phyloP scores from a whole-genome alignment of 2,113 vertebrate genomes.

The Ptyas mucosa region DNA sequence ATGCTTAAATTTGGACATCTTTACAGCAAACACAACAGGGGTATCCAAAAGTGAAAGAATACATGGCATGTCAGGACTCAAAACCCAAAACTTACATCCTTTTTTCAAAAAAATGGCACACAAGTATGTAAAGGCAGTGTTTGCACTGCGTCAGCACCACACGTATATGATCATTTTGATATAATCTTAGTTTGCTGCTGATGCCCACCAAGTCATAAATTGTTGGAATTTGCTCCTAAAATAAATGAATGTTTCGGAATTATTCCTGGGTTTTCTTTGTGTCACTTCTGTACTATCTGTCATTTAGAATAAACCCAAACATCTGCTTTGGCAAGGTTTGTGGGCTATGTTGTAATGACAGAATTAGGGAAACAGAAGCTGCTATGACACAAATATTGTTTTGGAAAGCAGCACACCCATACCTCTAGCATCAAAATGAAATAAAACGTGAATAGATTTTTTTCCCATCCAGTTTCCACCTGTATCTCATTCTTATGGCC shows the following conservation, averaged over 20 bases:
- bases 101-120: neutral
- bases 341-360: slow-evolving; percentile 14
- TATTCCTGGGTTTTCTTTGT: neutral
- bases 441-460: neutral
- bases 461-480: neutral
- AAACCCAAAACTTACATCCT: neutral
- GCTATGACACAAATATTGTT: accelerated
- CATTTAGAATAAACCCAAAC: slow-evolving; percentile 26
- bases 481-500: neutral
- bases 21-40: slow-evolving; percentile 7
- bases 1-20: neutral
- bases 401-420: neutral
- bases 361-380: neutral
- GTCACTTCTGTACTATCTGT: slow-evolving; percentile 29
- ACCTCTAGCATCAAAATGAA: neutral
- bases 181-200: neutral
- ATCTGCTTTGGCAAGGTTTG: slow-evolving; percentile 32
- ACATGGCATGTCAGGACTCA: neutral
- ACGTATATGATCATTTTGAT: neutral
- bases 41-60: neutral
- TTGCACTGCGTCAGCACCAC: neutral
- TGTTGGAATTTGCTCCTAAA: neutral
- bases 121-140: neutral
- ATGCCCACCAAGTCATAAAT: neutral
- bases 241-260: neutral